Percentiles rank a stretch among this genome's conserved stretches.
Conservation (phyloP, 2,888 invertebrate species). For the Drosophila planitibia region DNA sequence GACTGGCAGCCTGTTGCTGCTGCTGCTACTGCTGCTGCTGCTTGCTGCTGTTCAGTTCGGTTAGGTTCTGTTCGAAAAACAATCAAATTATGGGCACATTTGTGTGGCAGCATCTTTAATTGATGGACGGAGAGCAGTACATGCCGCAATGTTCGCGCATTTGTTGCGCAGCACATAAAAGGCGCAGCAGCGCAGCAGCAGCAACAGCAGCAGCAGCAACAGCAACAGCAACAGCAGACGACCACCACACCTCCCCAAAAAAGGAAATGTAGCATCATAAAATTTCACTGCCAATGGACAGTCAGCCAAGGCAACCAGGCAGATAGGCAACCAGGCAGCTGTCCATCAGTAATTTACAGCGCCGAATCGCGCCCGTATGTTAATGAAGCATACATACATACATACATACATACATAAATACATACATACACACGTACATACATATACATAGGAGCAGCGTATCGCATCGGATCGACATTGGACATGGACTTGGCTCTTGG, state of each 20-base stretch:
- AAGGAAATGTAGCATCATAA: conserved; percentile 65
- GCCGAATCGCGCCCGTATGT: conserved; percentile 54
- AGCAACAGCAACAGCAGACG: conserved; percentile 14
- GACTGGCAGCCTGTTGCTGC: conserved; percentile 27
- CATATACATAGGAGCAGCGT: not conserved
- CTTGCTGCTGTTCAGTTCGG: conserved; percentile 5
- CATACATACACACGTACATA: not conserved
- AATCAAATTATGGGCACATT: conserved; percentile 76
- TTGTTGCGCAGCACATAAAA: conserved; percentile 63
- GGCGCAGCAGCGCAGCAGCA: conserved; percentile 31
- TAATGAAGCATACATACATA: conserved; percentile 56
- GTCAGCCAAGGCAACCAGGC: not conserved
- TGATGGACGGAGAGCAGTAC: conserved; percentile 46
- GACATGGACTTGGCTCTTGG: conserved; percentile 20
- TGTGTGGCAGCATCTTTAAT: conserved; percentile 63
- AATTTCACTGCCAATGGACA: conserved; percentile 67
- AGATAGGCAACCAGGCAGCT: conserved; percentile 41
- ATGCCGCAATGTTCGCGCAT: conserved; percentile 56
- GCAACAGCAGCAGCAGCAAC: conserved; percentile 42
- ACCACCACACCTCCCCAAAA: conserved; percentile 18
- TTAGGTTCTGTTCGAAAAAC: conserved; percentile 40
- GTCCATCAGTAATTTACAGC: conserved; percentile 65
- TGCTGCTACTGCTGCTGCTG: not conserved
- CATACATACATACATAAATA: not conserved
- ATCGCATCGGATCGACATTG: conserved; percentile 45